Evolutionary conservation across 1,140 invertebrate genomes (phyloP).

Genomic region (Battus philenor): DNA sequence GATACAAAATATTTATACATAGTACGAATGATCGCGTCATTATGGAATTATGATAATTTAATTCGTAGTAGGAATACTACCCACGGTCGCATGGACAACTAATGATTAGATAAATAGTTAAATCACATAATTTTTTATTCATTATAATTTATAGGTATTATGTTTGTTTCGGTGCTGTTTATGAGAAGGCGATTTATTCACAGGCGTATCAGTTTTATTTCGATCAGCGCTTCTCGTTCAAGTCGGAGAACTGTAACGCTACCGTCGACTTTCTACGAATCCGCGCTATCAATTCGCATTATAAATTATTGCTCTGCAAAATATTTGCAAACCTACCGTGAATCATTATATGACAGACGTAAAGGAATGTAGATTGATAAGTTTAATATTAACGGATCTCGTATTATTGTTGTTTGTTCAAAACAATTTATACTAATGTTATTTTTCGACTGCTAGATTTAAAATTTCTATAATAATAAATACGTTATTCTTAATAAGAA

Average conservation of each 20-base stretch:
- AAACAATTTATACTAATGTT: too few relatives aligned
- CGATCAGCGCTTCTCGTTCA: not conserved
- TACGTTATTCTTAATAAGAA: too few relatives aligned
- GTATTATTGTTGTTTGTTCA: too few relatives aligned
- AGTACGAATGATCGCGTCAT: slow-evolving; percentile 33
- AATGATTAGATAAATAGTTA: slow-evolving; percentile 7
- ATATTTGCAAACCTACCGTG: slow-evolving; percentile 1
- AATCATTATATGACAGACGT: slow-evolving; percentile 4
- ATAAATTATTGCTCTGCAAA: not conserved
- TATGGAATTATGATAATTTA: slow-evolving; percentile 36
- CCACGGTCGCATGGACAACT: slow-evolving; percentile 23
- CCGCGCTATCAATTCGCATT: not conserved
- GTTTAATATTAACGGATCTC: too few relatives aligned
- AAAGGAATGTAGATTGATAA: slow-evolving; percentile 4
- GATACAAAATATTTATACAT: slow-evolving; percentile 36
- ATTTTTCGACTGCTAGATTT: too few relatives aligned
- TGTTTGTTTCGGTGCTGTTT: not conserved
- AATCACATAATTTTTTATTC: slow-evolving; percentile 7
- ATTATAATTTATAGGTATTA: not conserved
- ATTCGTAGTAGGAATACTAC: slow-evolving; percentile 34
- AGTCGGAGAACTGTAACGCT: slow-evolving; percentile 10
- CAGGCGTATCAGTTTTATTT: not conserved
- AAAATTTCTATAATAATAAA: too few relatives aligned
- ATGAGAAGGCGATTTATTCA: not conserved
- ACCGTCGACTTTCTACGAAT: slow-evolving; percentile 10